Evolutionary conservation across 1,140 invertebrate species (phyloP).

Genomic region (Anastatus disparis): DNA sequence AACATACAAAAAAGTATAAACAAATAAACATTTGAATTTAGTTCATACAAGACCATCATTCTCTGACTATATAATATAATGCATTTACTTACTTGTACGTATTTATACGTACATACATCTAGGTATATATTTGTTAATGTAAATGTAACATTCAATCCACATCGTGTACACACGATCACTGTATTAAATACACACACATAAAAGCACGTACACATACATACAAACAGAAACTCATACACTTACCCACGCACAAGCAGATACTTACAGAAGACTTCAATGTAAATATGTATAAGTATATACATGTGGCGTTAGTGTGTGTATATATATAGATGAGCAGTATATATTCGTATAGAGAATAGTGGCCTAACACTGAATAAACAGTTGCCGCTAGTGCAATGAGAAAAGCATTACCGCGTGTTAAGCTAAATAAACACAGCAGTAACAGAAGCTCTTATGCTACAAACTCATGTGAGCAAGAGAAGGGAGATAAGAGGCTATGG

Average conservation of each 20-base stretch:
- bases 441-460: too few relatives aligned
- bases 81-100: too few relatives aligned
- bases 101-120: too few relatives aligned
- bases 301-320: too few relatives aligned
- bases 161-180: too few relatives aligned
- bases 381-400: constrained; percentile 26
- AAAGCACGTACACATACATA: not conserved
- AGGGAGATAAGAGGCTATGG: not conserved
- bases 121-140: too few relatives aligned
- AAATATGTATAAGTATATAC: not conserved
- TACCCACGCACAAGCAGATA: not conserved
- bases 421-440: constrained; percentile 42
- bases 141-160: too few relatives aligned
- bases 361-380: constrained; percentile 26
- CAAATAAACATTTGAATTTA: too few relatives aligned
- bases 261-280: not conserved
- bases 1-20: too few relatives aligned
- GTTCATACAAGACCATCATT: too few relatives aligned
- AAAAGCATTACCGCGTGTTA: constrained; percentile 47
- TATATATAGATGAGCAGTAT: not conserved
- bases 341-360: constrained; percentile 17
- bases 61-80: too few relatives aligned
- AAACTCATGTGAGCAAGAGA: not conserved
- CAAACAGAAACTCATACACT: not conserved
- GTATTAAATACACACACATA: too few relatives aligned